Base-by-base conservation (phyloP, 2,113 vertebrate genomes). In the Mastomys natalensis region DNA sequence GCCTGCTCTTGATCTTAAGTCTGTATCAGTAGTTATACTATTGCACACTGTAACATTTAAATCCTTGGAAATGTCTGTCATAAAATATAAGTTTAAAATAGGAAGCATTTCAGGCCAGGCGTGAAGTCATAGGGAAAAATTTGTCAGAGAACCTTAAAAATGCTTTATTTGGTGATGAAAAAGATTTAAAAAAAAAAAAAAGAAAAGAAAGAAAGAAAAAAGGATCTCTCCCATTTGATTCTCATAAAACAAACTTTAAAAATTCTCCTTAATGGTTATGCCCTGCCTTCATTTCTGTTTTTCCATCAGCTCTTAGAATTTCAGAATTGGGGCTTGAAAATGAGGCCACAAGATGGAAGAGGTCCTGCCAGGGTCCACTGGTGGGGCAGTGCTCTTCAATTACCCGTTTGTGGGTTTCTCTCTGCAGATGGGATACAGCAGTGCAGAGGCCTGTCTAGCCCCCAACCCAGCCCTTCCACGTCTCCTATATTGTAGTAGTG, bases 71-170 rank as follows among this genome's bases (percentile, higher is more conserved):
- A 29, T 72, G 48, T 8, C 58, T 85, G n/a, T 60, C 8, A 12
- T 40, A 19, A 73, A 66, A 55, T 7, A 73, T 22, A 51, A n/a
- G 19, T 89, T 89, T 87, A 87, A 93, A 90, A 78, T 80, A 80
- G 19, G 53, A 93, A 91, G 78, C 37, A 80, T 45, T 89, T 81
- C 66, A 93, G 82, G 19, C 76, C 68, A 73, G 45, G 48, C 37
- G 19, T 78, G 26, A 88, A 45, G 76, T 80, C 73, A 43, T 31
- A 70, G 48, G 29, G 55, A 80, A 40, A 60, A 76, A 40, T 88
- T 78, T 92, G 62, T 94, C 48, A 76, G 48, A 60, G 24, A 64
- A 89, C 66, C 53, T 29, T 95, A 26, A 82, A 84, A 93, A 95
- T 87, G 85, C 40, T 90, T 10, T 92, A 34, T 60, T 82, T 87